phyloP scores from a whole-genome alignment of 2,797 vertebrate genomes.

The Pelobates cultripes region DNA sequence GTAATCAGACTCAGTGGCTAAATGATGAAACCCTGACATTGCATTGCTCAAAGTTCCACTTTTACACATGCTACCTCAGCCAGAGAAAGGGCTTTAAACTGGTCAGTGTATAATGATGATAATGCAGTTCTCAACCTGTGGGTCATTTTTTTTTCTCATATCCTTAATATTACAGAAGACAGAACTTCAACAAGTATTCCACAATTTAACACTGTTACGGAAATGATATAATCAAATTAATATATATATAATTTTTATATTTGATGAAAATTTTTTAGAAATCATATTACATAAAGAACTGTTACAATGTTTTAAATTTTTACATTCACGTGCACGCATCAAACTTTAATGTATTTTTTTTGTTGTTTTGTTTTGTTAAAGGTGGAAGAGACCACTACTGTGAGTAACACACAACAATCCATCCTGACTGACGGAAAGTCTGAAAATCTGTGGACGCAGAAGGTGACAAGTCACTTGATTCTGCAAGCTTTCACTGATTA shows the following conservation, averaged over 20 bases:
- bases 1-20: neutral
- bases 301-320: too few relatives aligned
- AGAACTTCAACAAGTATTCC: too few relatives aligned
- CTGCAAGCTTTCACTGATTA: slow-evolving; percentile 74
- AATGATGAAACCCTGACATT: neutral
- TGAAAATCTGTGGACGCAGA: slow-evolving; percentile 67
- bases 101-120: too few relatives aligned
- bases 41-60: neutral
- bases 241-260: too few relatives aligned
- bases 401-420: neutral
- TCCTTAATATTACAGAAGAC: too few relatives aligned
- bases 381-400: neutral
- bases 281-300: too few relatives aligned
- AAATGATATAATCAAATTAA: too few relatives aligned
- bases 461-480: slow-evolving; percentile 70
- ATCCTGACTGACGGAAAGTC: slow-evolving; percentile 57
- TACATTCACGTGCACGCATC: too few relatives aligned
- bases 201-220: too few relatives aligned
- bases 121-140: too few relatives aligned
- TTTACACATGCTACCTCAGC: neutral
- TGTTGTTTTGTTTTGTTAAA: slow-evolving; percentile 7
- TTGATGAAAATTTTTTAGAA: too few relatives aligned
- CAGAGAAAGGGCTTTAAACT: neutral
- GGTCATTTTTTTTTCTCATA: too few relatives aligned
- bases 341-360: neutral